Evolutionary conservation across 1,140 invertebrate species (phyloP), one percentile per base, ranked within the genome.

Genomic region (Formica selysi): DNA sequence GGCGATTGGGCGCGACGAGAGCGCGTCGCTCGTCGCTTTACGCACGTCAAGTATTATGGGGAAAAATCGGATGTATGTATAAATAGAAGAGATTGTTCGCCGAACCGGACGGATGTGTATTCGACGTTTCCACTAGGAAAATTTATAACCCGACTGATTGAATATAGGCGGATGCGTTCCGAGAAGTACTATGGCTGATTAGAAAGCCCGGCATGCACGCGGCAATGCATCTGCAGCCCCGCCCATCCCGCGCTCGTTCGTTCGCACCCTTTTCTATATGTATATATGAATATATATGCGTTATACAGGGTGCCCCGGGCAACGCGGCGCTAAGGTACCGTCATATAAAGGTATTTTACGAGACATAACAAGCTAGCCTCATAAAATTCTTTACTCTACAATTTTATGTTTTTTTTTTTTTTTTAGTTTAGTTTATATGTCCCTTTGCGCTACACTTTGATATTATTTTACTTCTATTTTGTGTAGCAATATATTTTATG

Each of bases 101-200:
- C 70, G 80, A 73, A 85, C 36, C 62, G 44, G 67, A 57, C 67
- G 16, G 32, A 65, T 13, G 4, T 36, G 51, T 44, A 81, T 68
- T 83, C 62, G 84, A 86, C 76, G 86, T 89, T 90, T 89, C 36
- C 62, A 62, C 62, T 64, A 89, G 87, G 86, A 90, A 94, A 94
- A 93, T 94, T 92, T 94, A 93, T 92, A 91, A 93, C 90, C 90
- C 89, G 84, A 70, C 88, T 92, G 91, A 93, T 94, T 92, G 93
- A 94, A 94, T 90, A 91, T 90, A 91, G 93, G 89, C 91, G 93
- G 93, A 94, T 93, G 92, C 89, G 90, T 94, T 94, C 93, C 93
- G 91, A 94, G 93, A 94, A 94, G 92, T 94, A 94, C 94, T 94
- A 94, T 93, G 91, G 91, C 91, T 94, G 94, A 94, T 94, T 94